Evolutionary conservation across 2,797 vertebrate species (phyloP), one percentile per base, ranked within the genome.

Genomic region (Typhlichthys eigenmanni): DNA sequence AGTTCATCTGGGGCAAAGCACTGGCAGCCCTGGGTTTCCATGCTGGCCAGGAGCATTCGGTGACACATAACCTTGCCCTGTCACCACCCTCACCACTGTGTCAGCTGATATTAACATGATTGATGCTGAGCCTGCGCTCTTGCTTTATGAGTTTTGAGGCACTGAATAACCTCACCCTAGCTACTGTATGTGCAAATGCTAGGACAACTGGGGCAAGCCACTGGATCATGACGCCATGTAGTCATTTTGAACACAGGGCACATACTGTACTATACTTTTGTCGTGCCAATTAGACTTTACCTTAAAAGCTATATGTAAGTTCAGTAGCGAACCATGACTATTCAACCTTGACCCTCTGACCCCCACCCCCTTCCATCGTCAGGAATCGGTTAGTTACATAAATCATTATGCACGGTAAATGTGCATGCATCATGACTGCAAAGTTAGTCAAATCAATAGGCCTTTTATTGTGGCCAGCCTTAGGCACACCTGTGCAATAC

Each of bases 31-130:
- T 75, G 89, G 86, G 38, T 88, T 87, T 85, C 84, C 66, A 79
- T 58, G 71, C 79, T 79, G 79, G 80, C 89, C 84, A 74, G 60
- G 75, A 90, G 91, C 87, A 2, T 74, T 84, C 76, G 83, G 87
- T 92, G 90, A 92, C 90, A 92, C 84, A 85, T 91, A 91, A 92
- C 92, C 91, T 93, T 93, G 91, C 90, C 91, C 88, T 92, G 87
- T 92, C 91, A 90, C 89, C 88, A 88, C 89, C 91, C 91, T 92
- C 87, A 85, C 90, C 85, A 90, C 53, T 81, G 86, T 89, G 90
- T 93, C 92, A 88, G 81, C 72, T 80, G 73, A 75, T 71, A 88
- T 93, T 92, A 92, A 76, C 62, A 62, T 91, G 91, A 93, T 83
- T 93, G 92, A 93, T 85, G 90, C 85, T 89, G 91, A 92, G 82